phyloP scores from a whole-genome alignment of 1,140 invertebrate species.

The Protaetia brevitarsis region DNA sequence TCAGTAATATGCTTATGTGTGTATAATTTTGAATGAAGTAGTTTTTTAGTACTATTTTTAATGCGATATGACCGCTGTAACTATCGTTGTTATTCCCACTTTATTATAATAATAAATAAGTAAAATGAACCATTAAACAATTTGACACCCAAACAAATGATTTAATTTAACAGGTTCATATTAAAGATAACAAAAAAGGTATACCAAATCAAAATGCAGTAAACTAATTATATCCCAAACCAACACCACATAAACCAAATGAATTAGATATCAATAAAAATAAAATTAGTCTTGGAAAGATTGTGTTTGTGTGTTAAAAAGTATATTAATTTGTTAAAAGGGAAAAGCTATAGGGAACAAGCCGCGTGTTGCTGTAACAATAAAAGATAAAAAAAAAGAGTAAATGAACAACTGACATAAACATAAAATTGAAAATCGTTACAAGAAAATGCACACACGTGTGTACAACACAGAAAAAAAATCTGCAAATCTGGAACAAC shows the following conservation, averaged over 20 bases:
- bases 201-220: neutral
- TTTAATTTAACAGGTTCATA: too few relatives aligned
- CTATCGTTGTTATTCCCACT: too few relatives aligned
- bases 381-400: conserved; percentile 13
- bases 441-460: conserved; percentile 23
- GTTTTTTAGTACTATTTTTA: too few relatives aligned
- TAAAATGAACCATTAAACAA: too few relatives aligned
- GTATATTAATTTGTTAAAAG: conserved; percentile 47
- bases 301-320: conserved; percentile 19
- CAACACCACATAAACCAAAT: conserved; percentile 10
- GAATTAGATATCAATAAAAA: neutral
- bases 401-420: conserved; percentile 16
- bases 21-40: neutral
- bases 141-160: too few relatives aligned
- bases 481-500: conserved; percentile 16
- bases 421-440: conserved; percentile 10
- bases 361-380: conserved; percentile 53
- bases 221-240: neutral
- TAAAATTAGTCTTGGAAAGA: conserved; percentile 1
- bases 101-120: too few relatives aligned
- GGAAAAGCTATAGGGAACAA: conserved; percentile 77
- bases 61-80: too few relatives aligned
- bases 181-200: neutral
- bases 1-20: neutral
- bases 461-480: conserved; percentile 1